Evolutionary conservation across 2,797 vertebrate species (phyloP), one percentile per base, ranked within the genome.

Genomic region (Hoplostethus mediterraneus): DNA sequence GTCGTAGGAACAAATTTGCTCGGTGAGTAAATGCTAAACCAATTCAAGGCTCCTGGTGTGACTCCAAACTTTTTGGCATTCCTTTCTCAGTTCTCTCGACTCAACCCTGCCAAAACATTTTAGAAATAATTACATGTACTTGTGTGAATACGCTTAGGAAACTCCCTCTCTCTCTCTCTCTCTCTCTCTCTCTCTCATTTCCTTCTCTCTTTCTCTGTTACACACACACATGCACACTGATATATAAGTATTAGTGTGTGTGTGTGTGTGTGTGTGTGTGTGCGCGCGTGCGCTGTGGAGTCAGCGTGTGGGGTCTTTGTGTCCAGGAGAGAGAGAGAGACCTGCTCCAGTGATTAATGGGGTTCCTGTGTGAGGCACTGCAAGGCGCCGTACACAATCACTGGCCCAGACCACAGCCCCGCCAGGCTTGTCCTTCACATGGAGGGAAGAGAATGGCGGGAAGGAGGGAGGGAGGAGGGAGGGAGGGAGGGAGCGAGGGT

Each of bases 271-370:
- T 87, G 87, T 87, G 82, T 83, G 81, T 67, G 86, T 85, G 83
- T 70, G 57, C 62, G 75, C 68, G 86, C 85, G 83, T 70, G 57
- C 62, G 75, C 68, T 66, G 71, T 63, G 49, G 64, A 77, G 71
- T 89, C 86, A 42, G 89, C 90, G 92, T 94, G 93, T 94, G 93
- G 83, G 92, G 93, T 94, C 92, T 91, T 92, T 92, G 85, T 92
- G 89, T 84, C 88, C 84, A 82, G 86, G 87, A 90, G 88, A 85
- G 88, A 90, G 88, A 85, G 88, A 88, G 90, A 89, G 91, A 92
- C 89, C 92, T 90, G 90, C 93, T 91, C 89, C 82, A 88, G 93
- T 95, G 94, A 95, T 95, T 95, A 95, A 95, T 95, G 93, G 90
- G 85, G 90, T 90, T 92, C 90, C 92, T 92, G 90, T 93, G 91